A percentile compares a stretch with the other conserved stretches of the same genome.
Conservation (phyloP, 2,113 vertebrate species). For the Puntigrus tetrazona region DNA sequence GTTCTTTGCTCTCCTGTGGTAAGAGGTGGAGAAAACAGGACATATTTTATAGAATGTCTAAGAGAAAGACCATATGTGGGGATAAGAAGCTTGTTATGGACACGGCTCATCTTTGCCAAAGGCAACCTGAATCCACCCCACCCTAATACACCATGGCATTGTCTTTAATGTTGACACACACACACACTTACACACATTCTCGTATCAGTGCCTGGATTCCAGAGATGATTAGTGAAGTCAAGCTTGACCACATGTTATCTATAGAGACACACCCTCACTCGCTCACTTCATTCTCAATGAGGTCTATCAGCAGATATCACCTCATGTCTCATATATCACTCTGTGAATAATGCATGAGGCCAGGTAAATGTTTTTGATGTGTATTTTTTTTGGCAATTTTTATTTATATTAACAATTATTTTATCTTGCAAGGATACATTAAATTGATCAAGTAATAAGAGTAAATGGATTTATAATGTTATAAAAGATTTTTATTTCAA, state of each 20-base stretch:
- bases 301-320: constrained; percentile 28
- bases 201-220: constrained; percentile 72
- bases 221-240: constrained; percentile 71
- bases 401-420: neutral
- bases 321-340: constrained; percentile 14
- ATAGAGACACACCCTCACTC: constrained; percentile 57
- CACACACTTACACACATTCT: constrained; percentile 49
- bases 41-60: neutral
- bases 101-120: constrained; percentile 71
- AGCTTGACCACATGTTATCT: constrained; percentile 51
- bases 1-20: neutral
- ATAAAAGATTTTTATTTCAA: neutral
- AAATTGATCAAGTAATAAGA: neutral
- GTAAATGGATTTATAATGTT: neutral
- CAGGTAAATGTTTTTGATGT: neutral
- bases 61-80: neutral
- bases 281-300: constrained; percentile 34
- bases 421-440: neutral
- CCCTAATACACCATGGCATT: constrained; percentile 57
- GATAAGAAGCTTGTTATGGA: constrained; percentile 7
- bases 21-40: neutral
- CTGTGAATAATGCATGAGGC: neutral
- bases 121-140: constrained; percentile 66
- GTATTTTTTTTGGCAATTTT: too few species aligned
- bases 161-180: constrained; percentile 56